Conservation (phyloP, 2,113 vertebrate genomes). For the Haemorhous mexicanus region DNA sequence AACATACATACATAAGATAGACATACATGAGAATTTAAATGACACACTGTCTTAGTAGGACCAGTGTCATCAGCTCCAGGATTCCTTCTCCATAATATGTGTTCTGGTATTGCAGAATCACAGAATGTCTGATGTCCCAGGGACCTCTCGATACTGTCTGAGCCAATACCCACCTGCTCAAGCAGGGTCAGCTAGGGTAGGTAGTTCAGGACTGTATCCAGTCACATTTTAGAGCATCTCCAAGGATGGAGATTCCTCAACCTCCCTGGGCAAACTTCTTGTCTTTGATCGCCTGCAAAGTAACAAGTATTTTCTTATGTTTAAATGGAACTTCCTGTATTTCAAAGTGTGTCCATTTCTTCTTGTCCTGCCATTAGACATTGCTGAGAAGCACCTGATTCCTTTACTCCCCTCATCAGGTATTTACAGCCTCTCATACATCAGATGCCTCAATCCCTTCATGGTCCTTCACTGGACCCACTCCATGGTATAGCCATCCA, state of each 20-base stretch:
- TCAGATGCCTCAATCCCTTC: not conserved
- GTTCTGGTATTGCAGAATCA: rapidly evolving
- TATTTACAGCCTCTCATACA: not conserved
- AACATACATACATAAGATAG: not conserved
- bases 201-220: rapidly evolving
- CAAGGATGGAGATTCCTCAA: not conserved
- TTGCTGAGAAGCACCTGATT: not conserved
- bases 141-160: rapidly evolving
- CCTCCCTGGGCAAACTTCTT: not conserved
- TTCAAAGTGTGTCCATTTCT: not conserved
- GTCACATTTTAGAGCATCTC: not conserved
- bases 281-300: not conserved
- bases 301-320: not conserved
- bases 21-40: not conserved
- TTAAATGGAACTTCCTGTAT: not conserved
- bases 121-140: not conserved
- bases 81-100: rapidly evolving
- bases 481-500: not conserved
- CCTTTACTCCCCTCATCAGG: not conserved
- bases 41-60: not conserved
- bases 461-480: not conserved
- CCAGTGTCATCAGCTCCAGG: not conserved
- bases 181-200: not conserved
- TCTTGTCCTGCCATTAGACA: not conserved
- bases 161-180: not conserved